Evolutionary conservation across 2,797 vertebrate genomes (phyloP), one percentile per base, ranked within the genome.

Genomic region (Tinamus major): DNA sequence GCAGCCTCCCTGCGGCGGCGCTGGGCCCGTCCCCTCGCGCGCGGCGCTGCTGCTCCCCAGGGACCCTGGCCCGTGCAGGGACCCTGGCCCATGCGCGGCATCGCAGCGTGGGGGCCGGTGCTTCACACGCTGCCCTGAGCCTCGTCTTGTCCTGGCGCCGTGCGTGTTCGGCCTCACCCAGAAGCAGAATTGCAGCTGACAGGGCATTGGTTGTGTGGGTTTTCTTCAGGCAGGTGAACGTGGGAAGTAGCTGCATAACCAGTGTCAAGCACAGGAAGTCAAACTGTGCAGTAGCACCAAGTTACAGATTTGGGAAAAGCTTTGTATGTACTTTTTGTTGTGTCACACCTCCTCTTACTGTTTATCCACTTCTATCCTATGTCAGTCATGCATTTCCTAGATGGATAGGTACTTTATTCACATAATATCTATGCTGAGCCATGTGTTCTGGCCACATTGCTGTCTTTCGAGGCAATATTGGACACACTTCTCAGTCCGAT

Each of bases 401-500:
- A 12, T 29, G 41, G 35, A 16, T 27, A 19, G 11, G 42, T 69
- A 19, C 19, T 62, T 58, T 12, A 18, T 48, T 67, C 20, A 4
- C 48, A 18, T 15, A 19, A 21, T 29, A 49, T 68, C 41, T 55
- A 42, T 13, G 5, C 35, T 18, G 39, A 29, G 79, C 26, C 9
- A 1, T 33, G 35, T 48, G 7, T 56, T 31, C 53, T 62, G 35
- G 56, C 44, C n/a, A 19, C 5, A 4, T 33, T 46, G 41, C 17
- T 64, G 35, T 87, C 16, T 71, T 85, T 75, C 58, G 55, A 55
- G 19, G 58, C 55, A 65, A 21, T 31, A 63, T 83, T 55, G 63
- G 46, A 78, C 1, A 35, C 35, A 9, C 80, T 59, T 81, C 6
- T 61, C 79, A 0, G 0, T 44, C n/a, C 2, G 0, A 9, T 48